Evolutionary conservation across 2,113 vertebrate species (phyloP).

Genomic region (Spermophilus dauricus): DNA sequence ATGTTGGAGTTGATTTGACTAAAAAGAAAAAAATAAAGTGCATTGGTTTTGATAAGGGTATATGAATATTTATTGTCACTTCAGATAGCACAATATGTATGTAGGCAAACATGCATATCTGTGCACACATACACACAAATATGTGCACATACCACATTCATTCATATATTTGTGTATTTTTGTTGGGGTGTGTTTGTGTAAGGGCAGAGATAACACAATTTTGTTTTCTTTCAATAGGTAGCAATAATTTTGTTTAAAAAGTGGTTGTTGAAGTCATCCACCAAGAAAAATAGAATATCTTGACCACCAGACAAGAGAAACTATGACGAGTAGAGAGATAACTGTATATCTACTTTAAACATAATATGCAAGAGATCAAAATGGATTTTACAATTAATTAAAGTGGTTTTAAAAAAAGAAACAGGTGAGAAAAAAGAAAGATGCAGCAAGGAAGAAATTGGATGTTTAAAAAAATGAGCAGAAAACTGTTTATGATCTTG

Average conservation of each 20-base stretch:
- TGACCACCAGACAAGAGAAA: not conserved
- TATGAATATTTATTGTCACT: not conserved
- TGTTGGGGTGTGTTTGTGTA: not conserved
- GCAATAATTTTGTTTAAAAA: not conserved
- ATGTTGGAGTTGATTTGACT: not conserved
- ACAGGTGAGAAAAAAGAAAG: not conserved
- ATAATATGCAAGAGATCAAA: not conserved
- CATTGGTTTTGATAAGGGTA: not conserved
- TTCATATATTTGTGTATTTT: not conserved
- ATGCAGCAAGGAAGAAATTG: not conserved
- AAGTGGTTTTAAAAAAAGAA: not conserved
- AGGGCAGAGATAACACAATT: not conserved
- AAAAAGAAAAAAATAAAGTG: not conserved
- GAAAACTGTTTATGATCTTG: not conserved
- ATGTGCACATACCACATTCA: not conserved
- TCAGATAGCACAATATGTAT: not conserved
- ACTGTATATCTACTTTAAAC: not conserved
- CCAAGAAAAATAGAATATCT: not conserved
- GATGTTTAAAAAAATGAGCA: not conserved
- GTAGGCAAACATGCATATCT: not conserved
- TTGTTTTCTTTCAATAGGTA: not conserved
- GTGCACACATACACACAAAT: not conserved
- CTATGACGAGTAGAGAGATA: not conserved
- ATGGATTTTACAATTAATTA: not conserved
- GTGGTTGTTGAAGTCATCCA: not conserved